phyloP scores from a whole-genome alignment of 2,888 invertebrate species.

The Mechanitis messenoides region DNA sequence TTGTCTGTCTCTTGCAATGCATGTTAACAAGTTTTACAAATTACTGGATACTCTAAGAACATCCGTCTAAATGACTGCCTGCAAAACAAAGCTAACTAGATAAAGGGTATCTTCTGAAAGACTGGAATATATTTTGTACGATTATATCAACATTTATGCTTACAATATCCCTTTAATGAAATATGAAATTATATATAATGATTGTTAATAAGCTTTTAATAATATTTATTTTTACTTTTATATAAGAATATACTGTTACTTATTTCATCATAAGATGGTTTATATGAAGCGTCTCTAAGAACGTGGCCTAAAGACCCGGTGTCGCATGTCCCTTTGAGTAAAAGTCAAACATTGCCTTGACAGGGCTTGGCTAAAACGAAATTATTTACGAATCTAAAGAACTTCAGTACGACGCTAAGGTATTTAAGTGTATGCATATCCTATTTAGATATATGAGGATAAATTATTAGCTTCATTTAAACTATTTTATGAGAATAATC shows the following conservation, averaged over 20 bases:
- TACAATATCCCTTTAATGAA: neutral
- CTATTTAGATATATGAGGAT: neutral
- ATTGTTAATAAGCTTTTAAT: neutral
- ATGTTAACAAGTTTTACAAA: slow-evolving; percentile 46
- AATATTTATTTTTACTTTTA: too few relatives aligned
- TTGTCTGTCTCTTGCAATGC: slow-evolving; percentile 38
- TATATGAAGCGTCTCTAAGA: slow-evolving; percentile 23
- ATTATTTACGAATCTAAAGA: slow-evolving; percentile 28
- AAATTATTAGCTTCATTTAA: too few relatives aligned
- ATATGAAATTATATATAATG: neutral
- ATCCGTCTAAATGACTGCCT: slow-evolving; percentile 36
- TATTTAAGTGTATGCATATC: neutral
- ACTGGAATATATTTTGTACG: slow-evolving; percentile 7
- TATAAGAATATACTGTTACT: neutral
- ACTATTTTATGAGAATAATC: too few relatives aligned
- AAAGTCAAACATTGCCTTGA: slow-evolving; percentile 35
- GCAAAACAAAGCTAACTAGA: slow-evolving; percentile 40
- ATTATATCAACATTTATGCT: neutral
- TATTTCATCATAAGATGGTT: neutral
- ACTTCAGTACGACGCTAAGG: slow-evolving; percentile 20
- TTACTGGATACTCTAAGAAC: slow-evolving; percentile 38
- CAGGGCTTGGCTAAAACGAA: slow-evolving; percentile 31
- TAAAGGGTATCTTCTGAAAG: slow-evolving; percentile 33
- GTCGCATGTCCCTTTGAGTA: slow-evolving; percentile 37
- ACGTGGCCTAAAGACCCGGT: slow-evolving; percentile 30